Percentiles rank a stretch among this genome's conserved stretches.
These are phyloP conservation scores for Drosophila auraria DNA, from an alignment of 1,140 invertebrate species.

Conservation along the genomic window DNA sequence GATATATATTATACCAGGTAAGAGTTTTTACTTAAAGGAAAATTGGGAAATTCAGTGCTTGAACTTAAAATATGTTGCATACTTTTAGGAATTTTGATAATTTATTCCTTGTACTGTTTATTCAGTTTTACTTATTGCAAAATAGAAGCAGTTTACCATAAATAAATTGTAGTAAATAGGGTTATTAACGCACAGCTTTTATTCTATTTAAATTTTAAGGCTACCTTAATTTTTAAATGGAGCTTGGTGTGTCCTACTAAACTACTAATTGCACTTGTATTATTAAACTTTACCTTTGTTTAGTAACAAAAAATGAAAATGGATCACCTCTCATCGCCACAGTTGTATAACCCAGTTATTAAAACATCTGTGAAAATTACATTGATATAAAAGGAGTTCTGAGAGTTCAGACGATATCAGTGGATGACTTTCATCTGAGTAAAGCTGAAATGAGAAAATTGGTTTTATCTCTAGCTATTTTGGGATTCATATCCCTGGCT, in stretches of 20 bases:
- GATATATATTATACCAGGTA: no score
- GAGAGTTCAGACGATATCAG: constrained; percentile 24
- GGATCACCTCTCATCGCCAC: not conserved
- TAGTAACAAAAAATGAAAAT: not conserved
- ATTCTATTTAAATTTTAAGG: not conserved
- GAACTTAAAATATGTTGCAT: not conserved
- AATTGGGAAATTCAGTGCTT: no score
- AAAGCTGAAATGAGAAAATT: constrained; percentile 34
- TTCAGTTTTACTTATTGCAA: not conserved
- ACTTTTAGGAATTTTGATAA: not conserved
- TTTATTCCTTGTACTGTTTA: not conserved
- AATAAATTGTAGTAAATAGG: no score
- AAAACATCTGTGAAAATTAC: constrained; percentile 35
- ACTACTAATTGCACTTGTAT: not conserved
- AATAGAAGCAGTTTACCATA: no score
- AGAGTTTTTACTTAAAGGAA: no score
- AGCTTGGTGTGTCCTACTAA: not conserved
- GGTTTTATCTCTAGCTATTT: constrained; percentile 10
- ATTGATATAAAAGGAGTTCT: constrained; percentile 15
- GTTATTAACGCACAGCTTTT: not conserved
- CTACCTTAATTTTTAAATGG: not conserved
- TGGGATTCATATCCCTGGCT: constrained; percentile 23
- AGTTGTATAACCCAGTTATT: constrained; percentile 4
- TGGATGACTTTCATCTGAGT: constrained; percentile 7
- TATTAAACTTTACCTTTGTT: constrained; percentile 6